Conservation (phyloP, 2,888 invertebrate species). For the Galeruca laticollis region DNA sequence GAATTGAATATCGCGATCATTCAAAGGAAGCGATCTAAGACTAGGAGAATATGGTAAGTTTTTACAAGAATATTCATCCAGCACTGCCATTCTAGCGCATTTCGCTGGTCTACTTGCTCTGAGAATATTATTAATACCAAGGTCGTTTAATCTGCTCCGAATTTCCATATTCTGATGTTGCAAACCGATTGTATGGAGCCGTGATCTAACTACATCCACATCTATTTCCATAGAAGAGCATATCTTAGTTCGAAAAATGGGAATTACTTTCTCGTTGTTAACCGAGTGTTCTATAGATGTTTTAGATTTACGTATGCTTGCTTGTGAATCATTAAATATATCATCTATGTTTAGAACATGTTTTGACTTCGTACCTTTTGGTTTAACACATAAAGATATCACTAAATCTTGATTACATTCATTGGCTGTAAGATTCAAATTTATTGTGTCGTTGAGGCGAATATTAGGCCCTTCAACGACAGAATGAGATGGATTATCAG, state of each 20-base stretch:
- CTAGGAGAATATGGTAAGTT: slow-evolving; percentile 56
- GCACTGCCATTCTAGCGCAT: slow-evolving; percentile 55
- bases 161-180: slow-evolving; percentile 50
- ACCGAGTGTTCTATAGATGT: neutral
- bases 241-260: slow-evolving; percentile 51
- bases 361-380: slow-evolving; percentile 23
- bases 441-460: slow-evolving; percentile 48
- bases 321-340: slow-evolving; percentile 47
- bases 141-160: slow-evolving; percentile 49
- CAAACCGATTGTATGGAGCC: slow-evolving; percentile 48
- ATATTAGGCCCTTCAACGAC: slow-evolving; percentile 42
- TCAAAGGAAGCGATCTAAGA: slow-evolving; percentile 55
- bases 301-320: slow-evolving; percentile 6
- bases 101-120: slow-evolving; percentile 57
- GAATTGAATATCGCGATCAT: slow-evolving; percentile 50
- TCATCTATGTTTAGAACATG: slow-evolving; percentile 44
- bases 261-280: slow-evolving; percentile 42
- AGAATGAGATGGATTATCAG: slow-evolving; percentile 38
- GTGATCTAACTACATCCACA: slow-evolving; percentile 50
- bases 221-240: slow-evolving; percentile 56
- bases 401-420: slow-evolving; percentile 49
- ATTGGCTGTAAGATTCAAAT: slow-evolving; percentile 47
- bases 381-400: slow-evolving; percentile 48
- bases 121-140: slow-evolving; percentile 56
- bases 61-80: slow-evolving; percentile 54